Percentiles rank a stretch among this genome's conserved stretches.
Evolutionary conservation across 2,888 invertebrate species (phyloP).

Genomic region (Agapetus fuscipes): DNA sequence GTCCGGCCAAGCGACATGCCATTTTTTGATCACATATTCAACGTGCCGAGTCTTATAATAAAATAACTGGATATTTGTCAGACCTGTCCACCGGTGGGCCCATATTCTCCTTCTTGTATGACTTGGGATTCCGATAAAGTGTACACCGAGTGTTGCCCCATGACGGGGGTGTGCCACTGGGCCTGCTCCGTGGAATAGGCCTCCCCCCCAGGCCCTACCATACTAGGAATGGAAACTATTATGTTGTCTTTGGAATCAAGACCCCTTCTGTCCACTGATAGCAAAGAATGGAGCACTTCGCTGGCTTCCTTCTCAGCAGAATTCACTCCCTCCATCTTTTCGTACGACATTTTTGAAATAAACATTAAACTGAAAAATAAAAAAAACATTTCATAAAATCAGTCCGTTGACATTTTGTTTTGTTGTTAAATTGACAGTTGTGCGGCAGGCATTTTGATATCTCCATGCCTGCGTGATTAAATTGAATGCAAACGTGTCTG

Average conservation of each 20-base stretch:
- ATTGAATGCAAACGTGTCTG: no score
- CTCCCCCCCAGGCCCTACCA: slow-evolving; percentile 35
- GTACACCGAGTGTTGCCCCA: slow-evolving; percentile 45
- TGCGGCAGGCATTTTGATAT: no score
- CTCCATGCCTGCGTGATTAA: no score
- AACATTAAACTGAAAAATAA: neutral
- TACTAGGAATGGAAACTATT: slow-evolving; percentile 38
- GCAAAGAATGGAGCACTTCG: slow-evolving; percentile 56
- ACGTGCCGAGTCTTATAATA: no score
- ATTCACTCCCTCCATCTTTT: slow-evolving; percentile 54
- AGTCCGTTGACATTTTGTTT: no score
- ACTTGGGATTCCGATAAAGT: slow-evolving; percentile 36
- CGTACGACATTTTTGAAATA: slow-evolving; percentile 33
- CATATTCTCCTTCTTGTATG: slow-evolving; percentile 31
- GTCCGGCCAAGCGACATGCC: no score
- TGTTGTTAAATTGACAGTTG: no score
- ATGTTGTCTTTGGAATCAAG: slow-evolving; percentile 48
- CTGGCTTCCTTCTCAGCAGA: slow-evolving; percentile 63
- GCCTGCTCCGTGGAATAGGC: slow-evolving; percentile 40
- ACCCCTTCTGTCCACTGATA: slow-evolving; percentile 57
- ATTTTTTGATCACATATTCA: no score
- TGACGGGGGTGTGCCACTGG: slow-evolving; percentile 55
- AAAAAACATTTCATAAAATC: neutral
- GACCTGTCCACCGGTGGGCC: slow-evolving; percentile 17
- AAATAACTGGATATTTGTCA: no score